These are phyloP conservation scores for Oxygymnocypris stewartii DNA, from an alignment of 2,113 vertebrate genomes.

Conservation along the genomic window DNA sequence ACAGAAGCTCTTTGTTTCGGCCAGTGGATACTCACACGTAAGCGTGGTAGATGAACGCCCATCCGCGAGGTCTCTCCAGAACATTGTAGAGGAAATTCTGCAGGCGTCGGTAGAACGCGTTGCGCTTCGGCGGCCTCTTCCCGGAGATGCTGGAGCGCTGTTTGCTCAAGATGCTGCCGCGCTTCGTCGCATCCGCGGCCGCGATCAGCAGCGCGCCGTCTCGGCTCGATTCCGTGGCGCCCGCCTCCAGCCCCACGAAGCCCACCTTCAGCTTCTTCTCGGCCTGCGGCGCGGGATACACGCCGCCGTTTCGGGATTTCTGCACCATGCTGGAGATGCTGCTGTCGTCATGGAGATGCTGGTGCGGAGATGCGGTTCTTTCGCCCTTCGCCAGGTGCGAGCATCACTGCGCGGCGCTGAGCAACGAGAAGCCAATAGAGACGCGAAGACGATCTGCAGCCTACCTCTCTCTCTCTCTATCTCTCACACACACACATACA, in stretches of 20 bases:
- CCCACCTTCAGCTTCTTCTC: constrained; percentile 97
- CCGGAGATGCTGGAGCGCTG: constrained; percentile 77
- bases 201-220: constrained; percentile 93
- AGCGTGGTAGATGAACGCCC: constrained; percentile 89
- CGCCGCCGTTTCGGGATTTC: constrained; percentile 92
- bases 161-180: constrained; percentile 83
- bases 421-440: constrained; percentile 56
- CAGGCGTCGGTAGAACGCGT: constrained; percentile 86
- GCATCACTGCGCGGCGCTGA: constrained; percentile 58
- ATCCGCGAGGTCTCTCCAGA: constrained; percentile 85
- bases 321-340: constrained; percentile 85
- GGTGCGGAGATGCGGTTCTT: constrained; percentile 40
- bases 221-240: constrained; percentile 84
- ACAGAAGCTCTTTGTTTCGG: constrained; percentile 28
- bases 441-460: constrained; percentile 48
- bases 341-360: constrained; percentile 61
- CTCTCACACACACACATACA: too few species aligned
- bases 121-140: constrained; percentile 83
- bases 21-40: constrained; percentile 79
- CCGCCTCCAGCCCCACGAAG: constrained; percentile 92
- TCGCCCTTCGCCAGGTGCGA: constrained; percentile 54
- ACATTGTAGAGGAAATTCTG: constrained; percentile 92
- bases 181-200: constrained; percentile 79
- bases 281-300: constrained; percentile 85
- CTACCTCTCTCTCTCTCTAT: constrained; percentile 31